Conservation (phyloP, 2,888 invertebrate species). For the Muschampia plurimacula region DNA sequence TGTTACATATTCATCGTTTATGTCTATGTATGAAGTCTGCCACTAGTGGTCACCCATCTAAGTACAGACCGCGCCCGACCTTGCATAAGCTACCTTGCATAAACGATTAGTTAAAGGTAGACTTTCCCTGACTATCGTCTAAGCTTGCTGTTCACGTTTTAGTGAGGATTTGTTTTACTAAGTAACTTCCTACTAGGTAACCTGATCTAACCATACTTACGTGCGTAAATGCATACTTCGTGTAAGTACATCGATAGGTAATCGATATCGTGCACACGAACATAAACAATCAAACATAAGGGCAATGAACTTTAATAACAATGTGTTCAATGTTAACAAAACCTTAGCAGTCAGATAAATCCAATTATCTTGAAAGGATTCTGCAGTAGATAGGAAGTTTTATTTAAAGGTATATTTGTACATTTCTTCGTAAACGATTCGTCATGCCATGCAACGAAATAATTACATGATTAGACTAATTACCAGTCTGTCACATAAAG, state of each 20-base stretch:
- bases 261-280: conserved; percentile 62
- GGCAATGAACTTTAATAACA: conserved; percentile 59
- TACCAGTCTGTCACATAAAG: no score
- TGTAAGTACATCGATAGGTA: conserved; percentile 27
- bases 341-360: conserved; percentile 4
- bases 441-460: no score
- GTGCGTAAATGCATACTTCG: conserved; percentile 26
- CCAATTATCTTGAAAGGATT: not conserved
- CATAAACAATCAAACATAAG: conserved; percentile 60
- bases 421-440: no score
- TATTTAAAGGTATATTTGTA: no score
- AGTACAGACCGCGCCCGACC: no score
- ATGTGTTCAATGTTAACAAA: conserved; percentile 48
- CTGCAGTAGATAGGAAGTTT: not conserved
- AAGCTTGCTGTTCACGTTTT: conserved; percentile 20
- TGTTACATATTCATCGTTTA: not conserved
- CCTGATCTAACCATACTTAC: conserved; percentile 18
- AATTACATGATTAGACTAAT: no score
- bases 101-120: no score
- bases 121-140: no score
- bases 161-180: conserved; percentile 31
- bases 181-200: conserved; percentile 21
- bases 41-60: no score
- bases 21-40: not conserved
- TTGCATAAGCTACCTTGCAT: no score